Base-by-base conservation (phyloP, 1,140 invertebrate species). In the Coptotermes formosanus region DNA sequence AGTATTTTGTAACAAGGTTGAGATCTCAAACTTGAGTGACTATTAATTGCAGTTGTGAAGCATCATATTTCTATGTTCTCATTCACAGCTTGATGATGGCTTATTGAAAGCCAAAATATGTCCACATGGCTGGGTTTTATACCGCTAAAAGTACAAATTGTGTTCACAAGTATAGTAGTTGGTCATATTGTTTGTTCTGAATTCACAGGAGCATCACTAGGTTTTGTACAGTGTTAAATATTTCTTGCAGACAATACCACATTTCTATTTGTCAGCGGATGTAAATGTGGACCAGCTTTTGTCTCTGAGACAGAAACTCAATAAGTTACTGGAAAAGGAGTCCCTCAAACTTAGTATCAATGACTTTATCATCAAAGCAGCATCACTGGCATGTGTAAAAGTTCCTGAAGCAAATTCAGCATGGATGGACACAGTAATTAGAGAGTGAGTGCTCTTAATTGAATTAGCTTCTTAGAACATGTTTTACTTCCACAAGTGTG, bases 321-420 rank as follows among this genome's bases (percentile, higher is more conserved):
- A 96, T 90, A 95, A 95, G 86, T 91, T 95, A 87, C 91, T 98
- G 59, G 95, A 95, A 83, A 97, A 97, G 89, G 93, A 97, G 38
- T 95, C 95, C 84, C 90, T 94, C 25, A 97, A 98, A 91, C 89
- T 99, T 23, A 99, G 98, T 43, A 94, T 99, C 0, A 99, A 99
- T 90, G 99, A 99, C 91, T 99, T 99, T 89, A 96, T 99, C 83
- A 97, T 99, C 82, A 99, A 99, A 91, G 98, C 97, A 3, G 94
- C 97, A 30, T 98, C 98, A 7, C 92, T 97, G 85, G 97, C 99
- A 16, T 98, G 96, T 91, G 95, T 95, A 89, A 96, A 96, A 91
- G 96, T 99, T 84, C 99, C 99, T 2, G 97, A 98, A 89, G 97
- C 95, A 4, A 99, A 99, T 90, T 98, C 97, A 25, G 94, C 97